Evolutionary conservation across 2,797 vertebrate genomes (phyloP), one percentile per base, ranked within the genome.

Genomic region (Sebastes vulpes): DNA sequence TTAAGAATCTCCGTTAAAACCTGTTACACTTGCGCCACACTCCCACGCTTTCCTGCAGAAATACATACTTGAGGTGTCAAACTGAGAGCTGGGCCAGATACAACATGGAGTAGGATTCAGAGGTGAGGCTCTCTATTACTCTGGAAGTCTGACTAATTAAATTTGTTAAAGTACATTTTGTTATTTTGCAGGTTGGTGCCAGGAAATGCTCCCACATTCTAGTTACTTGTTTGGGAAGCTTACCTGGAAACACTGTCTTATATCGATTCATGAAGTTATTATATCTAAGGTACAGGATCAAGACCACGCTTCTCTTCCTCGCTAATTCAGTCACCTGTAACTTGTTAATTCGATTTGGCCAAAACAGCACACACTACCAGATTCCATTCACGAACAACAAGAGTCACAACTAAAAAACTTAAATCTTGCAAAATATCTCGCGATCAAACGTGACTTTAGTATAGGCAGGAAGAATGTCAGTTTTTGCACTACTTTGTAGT

Each of bases 1-100:
- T 91, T 90, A 86, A 61, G 32, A 69, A 38, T 68, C 63, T 18
- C 32, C 6, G 90, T 93, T 81, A 68, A 83, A 92, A 92, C 92
- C 83, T 90, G 93, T 90, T 82, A 68, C 63, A 65, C 82, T 89
- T 81, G 71, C 77, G 1, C 32, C 74, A 89, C 70, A 74, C 93
- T 70, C 86, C 76, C 35, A 78, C 73, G 1, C 56, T 71, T 75
- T 58, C 12, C 25, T 59, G 54, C 35, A 74, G 28, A 42, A 67
- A 71, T 31, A 16, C 42, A 65, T 18, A 28, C 12, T 38, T 78
- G 20, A n/a, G 16, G 16, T 63, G 38, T 66, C 48, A 76, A 61
- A 68, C 3, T 3, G 6, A 23, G 5, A 1, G 3, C 12, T 56
- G 10, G 18, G 29, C 1, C 59, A 77, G 35, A 58, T 52, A 29